phyloP scores from a whole-genome alignment of 2,797 vertebrate species.

The Catharus ustulatus region DNA sequence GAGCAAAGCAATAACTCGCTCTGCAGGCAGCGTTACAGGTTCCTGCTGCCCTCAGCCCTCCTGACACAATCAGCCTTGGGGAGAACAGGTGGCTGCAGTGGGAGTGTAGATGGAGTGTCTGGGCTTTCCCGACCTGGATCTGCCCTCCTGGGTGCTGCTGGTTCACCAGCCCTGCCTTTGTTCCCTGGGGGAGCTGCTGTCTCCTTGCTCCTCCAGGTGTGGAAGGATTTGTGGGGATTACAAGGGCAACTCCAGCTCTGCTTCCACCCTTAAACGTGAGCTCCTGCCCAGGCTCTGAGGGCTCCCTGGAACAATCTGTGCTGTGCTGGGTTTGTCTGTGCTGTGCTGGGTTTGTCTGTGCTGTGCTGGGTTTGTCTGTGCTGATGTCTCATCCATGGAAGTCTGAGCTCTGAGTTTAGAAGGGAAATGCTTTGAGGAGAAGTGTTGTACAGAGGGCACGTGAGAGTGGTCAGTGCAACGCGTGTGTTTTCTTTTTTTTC shows the following conservation, averaged over 20 bases:
- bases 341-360: too few species aligned
- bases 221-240: not conserved
- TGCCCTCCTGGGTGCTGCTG: not conserved
- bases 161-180: not conserved
- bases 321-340: too few species aligned
- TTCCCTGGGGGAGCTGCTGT: not conserved
- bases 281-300: fast-evolving
- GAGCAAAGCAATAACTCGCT: not conserved
- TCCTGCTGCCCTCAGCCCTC: not conserved
- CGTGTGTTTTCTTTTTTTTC: not conserved
- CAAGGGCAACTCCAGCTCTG: not conserved
- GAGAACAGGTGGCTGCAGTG: not conserved
- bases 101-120: not conserved
- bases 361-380: not conserved
- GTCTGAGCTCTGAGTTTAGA: not conserved
- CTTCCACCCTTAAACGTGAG: fast-evolving
- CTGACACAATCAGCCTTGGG: not conserved
- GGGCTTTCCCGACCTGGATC: not conserved
- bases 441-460: not conserved
- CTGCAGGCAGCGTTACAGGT: not conserved
- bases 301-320: not conserved
- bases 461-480: not conserved
- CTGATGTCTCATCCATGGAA: fast-evolving
- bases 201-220: not conserved
- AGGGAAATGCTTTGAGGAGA: not conserved